Evolutionary conservation across 2,113 vertebrate species (phyloP).

Genomic region (Sinocyclocheilus maitianheensis): DNA sequence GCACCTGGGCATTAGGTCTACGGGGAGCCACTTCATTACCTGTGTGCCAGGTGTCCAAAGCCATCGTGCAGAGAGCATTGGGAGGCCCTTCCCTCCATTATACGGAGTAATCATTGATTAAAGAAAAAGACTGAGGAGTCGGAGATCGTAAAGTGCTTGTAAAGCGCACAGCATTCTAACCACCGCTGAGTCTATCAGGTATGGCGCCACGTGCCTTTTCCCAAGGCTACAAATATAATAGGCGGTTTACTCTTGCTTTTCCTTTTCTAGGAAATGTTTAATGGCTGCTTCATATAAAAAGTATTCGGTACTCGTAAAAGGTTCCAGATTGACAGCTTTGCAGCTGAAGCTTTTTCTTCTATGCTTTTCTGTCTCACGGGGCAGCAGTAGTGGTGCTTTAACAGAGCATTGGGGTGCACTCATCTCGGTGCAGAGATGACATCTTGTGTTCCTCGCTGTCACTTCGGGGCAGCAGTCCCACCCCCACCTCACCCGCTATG

Average conservation of each 20-base stretch:
- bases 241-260: conserved; percentile 65
- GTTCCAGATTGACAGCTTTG: conserved; percentile 71
- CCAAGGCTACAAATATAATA: conserved; percentile 64
- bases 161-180: conserved; percentile 46
- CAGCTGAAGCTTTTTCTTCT: conserved; percentile 61
- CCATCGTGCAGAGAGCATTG: background rate
- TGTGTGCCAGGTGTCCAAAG: conserved; percentile 39
- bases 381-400: conserved; percentile 25
- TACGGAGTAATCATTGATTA: conserved; percentile 52
- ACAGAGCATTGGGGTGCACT: conserved; percentile 2
- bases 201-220: conserved; percentile 67
- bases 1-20: conserved; percentile 49
- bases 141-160: conserved; percentile 56
- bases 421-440: background rate
- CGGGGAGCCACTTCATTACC: conserved; percentile 51
- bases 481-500: conserved; percentile 14
- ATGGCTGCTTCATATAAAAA: conserved; percentile 74
- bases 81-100: conserved; percentile 32
- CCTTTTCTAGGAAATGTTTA: conserved; percentile 59
- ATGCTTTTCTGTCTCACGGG: conserved; percentile 46
- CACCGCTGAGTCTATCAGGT: conserved; percentile 59
- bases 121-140: conserved; percentile 47
- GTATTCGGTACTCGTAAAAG: conserved; percentile 71
- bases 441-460: background rate
- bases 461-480: conserved; percentile 31